phyloP scores from a whole-genome alignment of 2,888 invertebrate genomes.

The Euphydryas editha region DNA sequence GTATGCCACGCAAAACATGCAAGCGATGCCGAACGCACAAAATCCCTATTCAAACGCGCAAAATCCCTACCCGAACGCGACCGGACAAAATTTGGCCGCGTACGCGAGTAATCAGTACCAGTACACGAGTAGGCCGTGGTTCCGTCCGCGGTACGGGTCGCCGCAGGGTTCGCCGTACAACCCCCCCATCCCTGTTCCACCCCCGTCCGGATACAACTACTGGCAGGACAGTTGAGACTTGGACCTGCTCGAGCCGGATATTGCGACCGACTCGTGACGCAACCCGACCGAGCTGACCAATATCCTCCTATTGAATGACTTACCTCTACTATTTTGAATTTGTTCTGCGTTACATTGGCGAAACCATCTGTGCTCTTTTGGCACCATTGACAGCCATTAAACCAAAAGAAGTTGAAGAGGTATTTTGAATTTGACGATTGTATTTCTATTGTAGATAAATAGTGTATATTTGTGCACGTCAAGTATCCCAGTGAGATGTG shows the following conservation, averaged over 20 bases:
- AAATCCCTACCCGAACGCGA: constrained; percentile 77
- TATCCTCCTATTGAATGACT: constrained; percentile 25
- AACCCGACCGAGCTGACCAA: constrained; percentile 28
- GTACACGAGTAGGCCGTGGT: constrained; percentile 76
- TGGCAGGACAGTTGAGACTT: constrained; percentile 79
- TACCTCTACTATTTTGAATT: not conserved
- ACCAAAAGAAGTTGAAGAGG: too few relatives aligned
- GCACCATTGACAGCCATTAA: too few relatives aligned
- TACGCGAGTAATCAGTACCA: constrained; percentile 77
- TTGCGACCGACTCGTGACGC: constrained; percentile 39
- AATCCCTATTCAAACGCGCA: constrained; percentile 70
- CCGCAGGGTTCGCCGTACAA: constrained; percentile 74
- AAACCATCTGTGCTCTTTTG: too few relatives aligned
- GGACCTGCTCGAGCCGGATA: constrained; percentile 50
- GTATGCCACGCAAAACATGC: constrained; percentile 60
- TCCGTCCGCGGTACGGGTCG: constrained; percentile 72
- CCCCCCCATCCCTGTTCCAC: constrained; percentile 70
- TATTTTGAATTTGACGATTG: not conserved
- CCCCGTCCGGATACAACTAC: constrained; percentile 74
- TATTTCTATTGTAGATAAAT: not conserved
- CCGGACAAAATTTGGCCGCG: constrained; percentile 77
- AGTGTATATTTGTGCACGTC: not conserved
- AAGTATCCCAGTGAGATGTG: constrained; percentile 5
- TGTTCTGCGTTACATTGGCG: not conserved
- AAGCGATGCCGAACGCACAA: constrained; percentile 65